Evolutionary conservation across 2,797 vertebrate genomes (phyloP), one percentile per base, ranked within the genome.

Genomic region (Novumbra hubbsi): DNA sequence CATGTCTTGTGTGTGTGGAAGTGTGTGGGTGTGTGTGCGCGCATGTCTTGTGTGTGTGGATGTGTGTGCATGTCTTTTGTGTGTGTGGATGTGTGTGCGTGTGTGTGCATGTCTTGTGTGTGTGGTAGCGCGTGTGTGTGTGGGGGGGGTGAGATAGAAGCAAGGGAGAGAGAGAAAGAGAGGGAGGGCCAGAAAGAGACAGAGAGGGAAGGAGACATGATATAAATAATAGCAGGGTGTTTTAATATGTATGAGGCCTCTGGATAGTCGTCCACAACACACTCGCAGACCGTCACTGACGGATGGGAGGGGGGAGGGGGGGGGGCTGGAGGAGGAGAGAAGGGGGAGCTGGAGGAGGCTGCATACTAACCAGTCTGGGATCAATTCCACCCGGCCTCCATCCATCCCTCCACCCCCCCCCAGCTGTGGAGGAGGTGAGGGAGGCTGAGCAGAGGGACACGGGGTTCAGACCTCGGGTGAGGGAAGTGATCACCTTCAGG

Each of bases 161-260:
- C 72, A 24, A 68, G 62, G 55, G 63, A 57, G 75, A 68, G 73
- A 71, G 70, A 74, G 76, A 62, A 55, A 30, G 74, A 70, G 76
- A 62, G 75, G 78, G 65, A 49, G 74, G 45, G 81, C 78, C 72
- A 82, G 84, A 85, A 83, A 79, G 81, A 72, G 67, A 80, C 86
- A 87, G 85, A 87, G 85, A 84, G 87, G 87, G 84, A 88, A 86
- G 88, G 91, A 92, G 92, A 92, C 88, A 90, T 88, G 87, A 91
- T 90, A 92, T 88, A 87, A 90, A 91, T 92, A 91, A 93, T 92
- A 92, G 90, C 90, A 87, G 86, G 88, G 86, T 89, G 88, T 88
- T 93, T 94, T 94, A 93, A 94, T 93, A 94, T 94, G 92, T 93
- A 93, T 94, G 92, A 94, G 92, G 92, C 87, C 91, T 93, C 92